These are phyloP conservation scores for Drosophila micromelanica DNA, from an alignment of 1,140 invertebrate species.

Conservation along the genomic window DNA sequence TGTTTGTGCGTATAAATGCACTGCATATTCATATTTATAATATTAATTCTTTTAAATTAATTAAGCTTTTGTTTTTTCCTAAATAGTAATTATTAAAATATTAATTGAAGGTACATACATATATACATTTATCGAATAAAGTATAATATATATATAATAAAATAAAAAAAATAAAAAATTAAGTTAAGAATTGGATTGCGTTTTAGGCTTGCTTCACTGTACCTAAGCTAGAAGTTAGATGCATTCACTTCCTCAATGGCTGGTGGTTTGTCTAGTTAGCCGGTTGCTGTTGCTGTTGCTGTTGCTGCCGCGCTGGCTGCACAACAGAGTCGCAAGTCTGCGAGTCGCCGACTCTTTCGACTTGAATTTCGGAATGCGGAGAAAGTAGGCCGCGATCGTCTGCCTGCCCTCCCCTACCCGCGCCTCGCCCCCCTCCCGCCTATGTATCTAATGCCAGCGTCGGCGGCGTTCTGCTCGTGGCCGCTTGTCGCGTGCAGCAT, in stretches of 20 bases:
- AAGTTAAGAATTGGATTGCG: not conserved
- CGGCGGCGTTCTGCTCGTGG: constrained; percentile 14
- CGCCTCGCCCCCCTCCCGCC: constrained; percentile 11
- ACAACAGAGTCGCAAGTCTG: constrained; percentile 51
- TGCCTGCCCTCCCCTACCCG: constrained; percentile 45
- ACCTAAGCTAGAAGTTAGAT: constrained; percentile 16
- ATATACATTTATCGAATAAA: too few relatives aligned
- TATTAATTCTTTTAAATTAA: too few relatives aligned
- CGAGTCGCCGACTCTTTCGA: constrained; percentile 44
- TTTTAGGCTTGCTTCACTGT: constrained; percentile 22
- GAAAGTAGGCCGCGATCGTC: constrained; percentile 82
- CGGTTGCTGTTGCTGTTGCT: constrained; percentile 29
- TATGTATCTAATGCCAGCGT: constrained; percentile 18
- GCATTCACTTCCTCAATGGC: constrained; percentile 57
- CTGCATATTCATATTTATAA: too few relatives aligned
- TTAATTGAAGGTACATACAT: too few relatives aligned
- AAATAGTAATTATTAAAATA: too few relatives aligned
- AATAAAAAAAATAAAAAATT: too few relatives aligned
- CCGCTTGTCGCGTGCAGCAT: constrained; percentile 73
- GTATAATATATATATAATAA: too few relatives aligned
- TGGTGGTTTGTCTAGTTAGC: constrained; percentile 66
- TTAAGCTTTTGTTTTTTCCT: too few relatives aligned
- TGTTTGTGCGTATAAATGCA: too few relatives aligned
- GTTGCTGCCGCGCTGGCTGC: constrained; percentile 55
- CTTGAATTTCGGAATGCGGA: constrained; percentile 75